Base-by-base conservation (phyloP, 2,797 vertebrate species). In the Fringilla coelebs region DNA sequence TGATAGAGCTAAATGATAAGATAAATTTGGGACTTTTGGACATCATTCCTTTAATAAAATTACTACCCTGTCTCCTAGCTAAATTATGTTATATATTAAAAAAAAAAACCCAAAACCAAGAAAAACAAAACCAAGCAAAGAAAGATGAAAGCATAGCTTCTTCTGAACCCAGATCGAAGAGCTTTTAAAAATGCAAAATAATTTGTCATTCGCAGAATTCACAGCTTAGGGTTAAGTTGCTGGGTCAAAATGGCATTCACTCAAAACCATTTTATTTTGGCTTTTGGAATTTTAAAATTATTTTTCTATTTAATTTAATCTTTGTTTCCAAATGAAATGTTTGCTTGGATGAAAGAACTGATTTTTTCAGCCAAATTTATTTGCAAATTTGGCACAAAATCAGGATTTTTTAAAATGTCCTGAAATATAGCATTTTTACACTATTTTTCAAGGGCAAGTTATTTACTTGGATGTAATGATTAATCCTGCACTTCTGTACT, bases 161-260 rank as follows among this genome's bases (percentile, higher is more conserved):
- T 40, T 82, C 4, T 88, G 67, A 57, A 21, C 43, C 7, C 29
- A 83, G 6, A 7, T 48, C 6, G 67, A 85, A 63, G 3, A 38
- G 7, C 15, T 67, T 49, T 76, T 65, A 29, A 63, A 85, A 88
- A 54, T 61, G 14, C 5, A n/a, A 29, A 61, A 46, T 7, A 49
- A 76, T 46, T 79, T 87, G 7, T 48, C 25, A 58, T 60, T 89
- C 7, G 17, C 16, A 12, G 8, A 12, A 17, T 36, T 58, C n/a
- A 36, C 3, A 58, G 1, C 0, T 2, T n/a, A 66, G 7, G 8
- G 3, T 62, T 62, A 48, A 9, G 8, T 46, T 79, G 17, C 7
- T 76, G 24, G 12, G 48, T 80, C 89, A 85, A 91, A 92, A 62
- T 63, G 1, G 6, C 9, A 66, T 85, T 87, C 11, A 32, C 7